phyloP scores from a whole-genome alignment of 2,888 invertebrate genomes.

The Hypena proboscidalis region DNA sequence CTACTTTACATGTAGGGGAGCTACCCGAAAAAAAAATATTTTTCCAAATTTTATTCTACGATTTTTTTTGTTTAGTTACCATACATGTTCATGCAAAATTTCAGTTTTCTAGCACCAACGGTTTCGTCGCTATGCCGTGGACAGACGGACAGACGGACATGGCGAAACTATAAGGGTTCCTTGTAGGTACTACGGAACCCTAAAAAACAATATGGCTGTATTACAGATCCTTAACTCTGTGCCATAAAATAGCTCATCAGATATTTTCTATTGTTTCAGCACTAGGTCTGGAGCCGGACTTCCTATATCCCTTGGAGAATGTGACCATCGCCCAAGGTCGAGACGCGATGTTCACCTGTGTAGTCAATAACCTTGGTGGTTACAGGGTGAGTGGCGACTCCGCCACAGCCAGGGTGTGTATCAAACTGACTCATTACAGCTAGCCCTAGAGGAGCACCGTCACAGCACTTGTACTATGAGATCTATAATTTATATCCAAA shows the following conservation, averaged over 20 bases:
- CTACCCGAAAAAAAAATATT: too few species aligned
- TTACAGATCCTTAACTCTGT: too few species aligned
- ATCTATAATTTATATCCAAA: slow-evolving; percentile 65
- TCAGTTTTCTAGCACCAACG: too few species aligned
- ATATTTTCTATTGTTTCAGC: slow-evolving; percentile 80
- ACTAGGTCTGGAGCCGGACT: slow-evolving; percentile 91
- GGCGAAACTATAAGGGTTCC: too few species aligned
- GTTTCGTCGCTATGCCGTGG: too few species aligned
- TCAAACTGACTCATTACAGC: slow-evolving; percentile 82
- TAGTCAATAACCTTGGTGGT: slow-evolving; percentile 93
- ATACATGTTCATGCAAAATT: too few species aligned
- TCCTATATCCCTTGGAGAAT: slow-evolving; percentile 92
- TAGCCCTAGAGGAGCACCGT: slow-evolving; percentile 80
- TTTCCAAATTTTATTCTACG: too few species aligned
- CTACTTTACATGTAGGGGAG: too few species aligned
- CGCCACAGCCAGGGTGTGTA: slow-evolving; percentile 94
- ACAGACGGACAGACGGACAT: too few species aligned
- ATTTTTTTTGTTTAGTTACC: too few species aligned
- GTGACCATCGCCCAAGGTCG: slow-evolving; percentile 93
- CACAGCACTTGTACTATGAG: slow-evolving; percentile 73
- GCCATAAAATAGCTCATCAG: background rate
- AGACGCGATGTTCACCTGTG: slow-evolving; percentile 93
- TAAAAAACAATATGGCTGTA: too few species aligned
- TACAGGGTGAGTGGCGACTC: slow-evolving; percentile 96
- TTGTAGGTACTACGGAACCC: too few species aligned